These are phyloP conservation scores for Loris lydekkerianus DNA, from an alignment of 2,797 vertebrate species.

Conservation along the genomic window DNA sequence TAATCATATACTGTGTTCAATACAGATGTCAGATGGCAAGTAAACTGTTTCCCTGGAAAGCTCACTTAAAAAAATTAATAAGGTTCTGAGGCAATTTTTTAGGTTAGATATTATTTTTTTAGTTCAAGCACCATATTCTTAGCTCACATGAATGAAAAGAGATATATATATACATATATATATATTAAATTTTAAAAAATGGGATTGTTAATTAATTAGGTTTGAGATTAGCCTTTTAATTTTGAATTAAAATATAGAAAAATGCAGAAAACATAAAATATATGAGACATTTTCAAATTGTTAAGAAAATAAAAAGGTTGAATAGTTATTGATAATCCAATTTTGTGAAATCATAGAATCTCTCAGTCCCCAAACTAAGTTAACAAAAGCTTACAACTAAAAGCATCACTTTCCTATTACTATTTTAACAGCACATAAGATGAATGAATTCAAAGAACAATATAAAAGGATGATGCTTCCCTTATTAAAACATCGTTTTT, in stretches of 20 bases:
- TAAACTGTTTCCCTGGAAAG: not conserved
- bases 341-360: slow-evolving; percentile 9
- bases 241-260: slow-evolving; percentile 41
- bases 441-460: slow-evolving; percentile 37
- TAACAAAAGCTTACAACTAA: not conserved
- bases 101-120: slow-evolving; percentile 6
- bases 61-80: slow-evolving; percentile 28
- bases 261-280: not conserved
- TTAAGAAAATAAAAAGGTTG: not conserved
- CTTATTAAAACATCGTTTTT: not conserved
- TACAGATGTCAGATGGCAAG: not conserved
- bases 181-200: not conserved
- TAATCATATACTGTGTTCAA: not conserved
- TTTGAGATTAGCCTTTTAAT: slow-evolving; percentile 37
- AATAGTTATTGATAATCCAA: not conserved
- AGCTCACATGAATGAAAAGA: not conserved
- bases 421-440: slow-evolving; percentile 3
- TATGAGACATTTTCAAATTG: slow-evolving; percentile 5
- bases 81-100: not conserved
- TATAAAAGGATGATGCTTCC: slow-evolving; percentile 3
- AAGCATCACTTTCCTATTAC: slow-evolving; percentile 16
- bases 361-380: not conserved
- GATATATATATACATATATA: not conserved
- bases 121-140: slow-evolving; percentile 31
- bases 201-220: not conserved